phyloP scores from a whole-genome alignment of 2,888 invertebrate genomes.

The Heteromyza rotundicornis region DNA sequence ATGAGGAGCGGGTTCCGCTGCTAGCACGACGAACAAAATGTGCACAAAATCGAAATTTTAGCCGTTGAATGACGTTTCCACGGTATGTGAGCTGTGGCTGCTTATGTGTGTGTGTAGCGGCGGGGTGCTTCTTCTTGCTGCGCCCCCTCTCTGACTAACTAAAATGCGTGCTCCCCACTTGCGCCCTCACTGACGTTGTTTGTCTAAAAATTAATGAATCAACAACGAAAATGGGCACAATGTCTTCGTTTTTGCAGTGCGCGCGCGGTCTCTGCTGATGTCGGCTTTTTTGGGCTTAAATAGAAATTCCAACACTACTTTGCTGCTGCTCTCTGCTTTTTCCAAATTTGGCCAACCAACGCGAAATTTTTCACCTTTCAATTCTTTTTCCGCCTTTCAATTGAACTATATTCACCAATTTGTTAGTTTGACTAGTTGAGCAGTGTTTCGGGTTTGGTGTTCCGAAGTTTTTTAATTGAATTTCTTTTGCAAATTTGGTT shows the following conservation, averaged over 20 bases:
- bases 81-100: background rate
- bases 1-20: background rate
- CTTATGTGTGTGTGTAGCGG: background rate
- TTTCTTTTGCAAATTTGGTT: too few species aligned
- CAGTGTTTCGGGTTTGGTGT: too few species aligned
- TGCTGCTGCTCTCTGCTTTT: background rate
- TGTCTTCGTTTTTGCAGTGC: conserved; percentile 13
- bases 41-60: background rate
- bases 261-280: conserved; percentile 33
- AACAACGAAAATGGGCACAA: conserved; percentile 51
- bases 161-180: background rate
- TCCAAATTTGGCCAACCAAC: background rate
- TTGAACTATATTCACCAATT: too few species aligned
- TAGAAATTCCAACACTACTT: conserved; percentile 37
- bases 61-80: background rate
- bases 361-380: background rate
- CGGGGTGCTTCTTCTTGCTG: background rate
- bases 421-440: too few species aligned
- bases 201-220: conserved; percentile 49
- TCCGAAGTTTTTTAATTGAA: too few species aligned
- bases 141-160: background rate
- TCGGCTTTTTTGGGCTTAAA: conserved; percentile 52
- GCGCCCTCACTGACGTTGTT: conserved; percentile 28
- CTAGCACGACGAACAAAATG: too few species aligned
- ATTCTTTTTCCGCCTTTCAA: too few species aligned